Conservation (phyloP, 2,113 vertebrate species). For the Rissa tridactyla region DNA sequence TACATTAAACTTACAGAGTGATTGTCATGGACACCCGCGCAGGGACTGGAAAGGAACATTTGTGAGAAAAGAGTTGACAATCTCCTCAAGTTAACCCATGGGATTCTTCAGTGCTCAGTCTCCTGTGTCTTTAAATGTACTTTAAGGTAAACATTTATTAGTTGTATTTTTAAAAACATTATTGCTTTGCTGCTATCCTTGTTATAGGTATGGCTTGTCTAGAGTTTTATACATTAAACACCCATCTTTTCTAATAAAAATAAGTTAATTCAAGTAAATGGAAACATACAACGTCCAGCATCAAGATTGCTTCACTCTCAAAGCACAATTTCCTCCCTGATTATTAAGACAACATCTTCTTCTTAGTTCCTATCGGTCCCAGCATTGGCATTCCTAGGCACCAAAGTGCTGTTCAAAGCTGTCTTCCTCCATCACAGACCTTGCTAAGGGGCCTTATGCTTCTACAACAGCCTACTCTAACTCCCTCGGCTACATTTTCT, state of each 20-base stretch:
- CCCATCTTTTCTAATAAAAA: not conserved
- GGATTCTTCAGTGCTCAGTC: not conserved
- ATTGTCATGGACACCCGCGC: conserved; percentile 62
- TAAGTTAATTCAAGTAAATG: not conserved
- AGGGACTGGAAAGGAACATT: conserved; percentile 38
- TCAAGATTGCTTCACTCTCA: not conserved
- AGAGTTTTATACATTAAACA: not conserved
- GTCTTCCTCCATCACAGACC: not conserved
- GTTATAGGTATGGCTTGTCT: not conserved
- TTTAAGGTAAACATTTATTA: not conserved
- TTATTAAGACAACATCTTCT: not conserved
- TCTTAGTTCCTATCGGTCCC: not conserved
- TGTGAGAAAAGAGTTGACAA: conserved; percentile 52
- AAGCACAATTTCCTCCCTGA: not conserved
- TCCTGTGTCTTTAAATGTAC: not conserved
- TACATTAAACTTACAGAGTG: conserved; percentile 56
- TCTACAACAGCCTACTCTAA: not conserved
- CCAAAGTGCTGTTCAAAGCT: not conserved
- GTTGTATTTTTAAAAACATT: not conserved
- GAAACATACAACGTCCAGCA: not conserved
- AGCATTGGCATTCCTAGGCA: not conserved
- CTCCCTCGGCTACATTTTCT: not conserved
- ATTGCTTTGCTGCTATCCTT: not conserved
- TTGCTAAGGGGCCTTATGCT: not conserved
- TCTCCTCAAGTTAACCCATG: conserved; percentile 46